Evolutionary conservation across 1,140 invertebrate species (phyloP), one percentile per base, ranked within the genome.

Genomic region (Panulirus ornatus): DNA sequence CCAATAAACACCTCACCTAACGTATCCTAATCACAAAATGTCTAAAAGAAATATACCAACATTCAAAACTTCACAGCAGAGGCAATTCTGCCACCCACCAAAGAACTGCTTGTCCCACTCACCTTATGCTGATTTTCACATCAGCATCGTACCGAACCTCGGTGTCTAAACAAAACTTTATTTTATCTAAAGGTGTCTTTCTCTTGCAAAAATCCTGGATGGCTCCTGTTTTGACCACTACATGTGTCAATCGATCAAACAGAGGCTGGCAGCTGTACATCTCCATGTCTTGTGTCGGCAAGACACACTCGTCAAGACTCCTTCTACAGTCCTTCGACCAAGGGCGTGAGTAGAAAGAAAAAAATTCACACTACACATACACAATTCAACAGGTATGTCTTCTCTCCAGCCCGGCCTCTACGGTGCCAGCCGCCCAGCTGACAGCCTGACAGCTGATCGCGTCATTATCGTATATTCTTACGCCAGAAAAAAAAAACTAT

Each of bases 241-340:
- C 73, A 9, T 58, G 70, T 30, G 73, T 87, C 51, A 87, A 27
- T 1, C 84, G 73, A 66, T 87, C 84, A 5, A 87, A 51, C 1
- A 87, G 73, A 8, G 84, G 84, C 34, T 87, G 84, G 38, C 84
- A 87, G 51, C 42, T 87, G n/a, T 78, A 58, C 19, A 34, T 58
- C 36, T 79, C 51, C 51, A 87, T 79, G 22, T 27, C 1, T 66
- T 30, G 0, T 66, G n/a, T n/a, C n/a, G n/a, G n/a, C n/a, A n/a
- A n/a, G n/a, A n/a, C n/a, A n/a, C n/a, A n/a, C n/a, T n/a, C n/a
- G n/a, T n/a, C n/a, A n/a, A n/a, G n/a, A n/a, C n/a, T n/a, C n/a
- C n/a, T n/a, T n/a, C n/a, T n/a, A n/a, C n/a, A n/a, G n/a, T n/a
- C n/a, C n/a, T n/a, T n/a, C n/a, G n/a, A n/a, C n/a, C n/a, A n/a